A percentile compares a stretch with the other conserved stretches of the same genome.
Evolutionary conservation across 1,140 invertebrate species (phyloP).

Genomic region (Zaprionus gabonicus): DNA sequence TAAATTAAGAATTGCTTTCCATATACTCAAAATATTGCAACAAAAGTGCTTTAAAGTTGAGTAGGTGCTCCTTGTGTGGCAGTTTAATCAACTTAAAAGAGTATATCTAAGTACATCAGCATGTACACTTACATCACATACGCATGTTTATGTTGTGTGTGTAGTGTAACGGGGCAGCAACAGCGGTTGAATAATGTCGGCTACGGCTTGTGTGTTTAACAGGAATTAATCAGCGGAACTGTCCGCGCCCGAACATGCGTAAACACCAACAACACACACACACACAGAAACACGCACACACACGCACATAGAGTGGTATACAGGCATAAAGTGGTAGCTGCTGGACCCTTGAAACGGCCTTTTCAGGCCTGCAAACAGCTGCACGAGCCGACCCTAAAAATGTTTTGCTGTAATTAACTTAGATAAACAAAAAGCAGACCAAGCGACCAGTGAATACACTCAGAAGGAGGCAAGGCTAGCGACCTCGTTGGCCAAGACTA

Average conservation of each 20-base stretch:
- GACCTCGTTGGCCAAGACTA: slow-evolving; percentile 10
- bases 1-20: not conserved
- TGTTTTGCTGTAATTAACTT: slow-evolving; percentile 82
- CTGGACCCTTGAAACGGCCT: slow-evolving; percentile 33
- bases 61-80: not conserved
- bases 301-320: not conserved
- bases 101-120: not conserved
- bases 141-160: slow-evolving; percentile 49
- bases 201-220: slow-evolving; percentile 70
- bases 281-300: not conserved
- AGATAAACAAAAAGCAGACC: slow-evolving; percentile 69
- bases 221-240: slow-evolving; percentile 81
- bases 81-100: not conserved
- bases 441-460: slow-evolving; percentile 45
- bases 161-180: slow-evolving; percentile 16
- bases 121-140: slow-evolving; percentile 3
- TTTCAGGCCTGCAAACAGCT: slow-evolving; percentile 26
- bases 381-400: slow-evolving; percentile 66
- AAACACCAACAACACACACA: slow-evolving; percentile 49
- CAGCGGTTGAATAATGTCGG: slow-evolving; percentile 66
- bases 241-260: slow-evolving; percentile 79
- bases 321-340: slow-evolving; percentile 37
- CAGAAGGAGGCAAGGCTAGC: slow-evolving; percentile 9
- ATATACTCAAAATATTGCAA: not conserved
- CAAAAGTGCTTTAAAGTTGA: not conserved